Evolutionary conservation across 1,140 invertebrate genomes (phyloP).

Genomic region (Drosophila jambulina): DNA sequence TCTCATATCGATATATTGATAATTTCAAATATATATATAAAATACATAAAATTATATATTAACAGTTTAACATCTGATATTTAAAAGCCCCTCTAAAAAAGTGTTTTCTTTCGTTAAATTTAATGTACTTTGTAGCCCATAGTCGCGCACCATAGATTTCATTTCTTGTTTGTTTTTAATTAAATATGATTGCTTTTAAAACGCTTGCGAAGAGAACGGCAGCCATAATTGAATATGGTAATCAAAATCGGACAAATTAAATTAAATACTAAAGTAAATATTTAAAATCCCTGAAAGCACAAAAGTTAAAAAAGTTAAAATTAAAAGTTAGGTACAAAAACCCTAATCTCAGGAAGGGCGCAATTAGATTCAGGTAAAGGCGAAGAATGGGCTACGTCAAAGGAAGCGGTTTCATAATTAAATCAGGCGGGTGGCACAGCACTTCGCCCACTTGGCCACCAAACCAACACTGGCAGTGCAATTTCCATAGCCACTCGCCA

Average conservation of each 20-base stretch:
- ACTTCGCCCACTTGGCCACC: background rate
- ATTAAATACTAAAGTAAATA: background rate
- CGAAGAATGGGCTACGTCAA: no score
- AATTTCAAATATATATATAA: no score
- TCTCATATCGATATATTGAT: no score
- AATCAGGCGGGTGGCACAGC: conserved; percentile 1
- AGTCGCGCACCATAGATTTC: background rate
- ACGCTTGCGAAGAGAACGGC: background rate
- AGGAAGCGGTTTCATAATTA: conserved; percentile 8
- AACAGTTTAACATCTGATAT: no score
- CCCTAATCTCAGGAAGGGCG: background rate
- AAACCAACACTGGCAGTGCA: conserved; percentile 3
- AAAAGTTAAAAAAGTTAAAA: background rate
- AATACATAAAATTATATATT: no score
- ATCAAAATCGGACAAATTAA: background rate
- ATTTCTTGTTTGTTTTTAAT: background rate
- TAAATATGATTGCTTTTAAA: background rate
- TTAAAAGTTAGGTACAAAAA: no score
- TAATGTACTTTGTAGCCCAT: background rate
- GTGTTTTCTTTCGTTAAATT: background rate
- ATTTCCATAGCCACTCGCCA: conserved; percentile 23
- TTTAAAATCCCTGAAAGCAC: background rate
- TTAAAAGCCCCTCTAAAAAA: background rate
- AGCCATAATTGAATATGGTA: background rate
- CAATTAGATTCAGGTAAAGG: background rate